Conservation (phyloP, 1,140 invertebrate genomes). For the Mylabris phalerata region DNA sequence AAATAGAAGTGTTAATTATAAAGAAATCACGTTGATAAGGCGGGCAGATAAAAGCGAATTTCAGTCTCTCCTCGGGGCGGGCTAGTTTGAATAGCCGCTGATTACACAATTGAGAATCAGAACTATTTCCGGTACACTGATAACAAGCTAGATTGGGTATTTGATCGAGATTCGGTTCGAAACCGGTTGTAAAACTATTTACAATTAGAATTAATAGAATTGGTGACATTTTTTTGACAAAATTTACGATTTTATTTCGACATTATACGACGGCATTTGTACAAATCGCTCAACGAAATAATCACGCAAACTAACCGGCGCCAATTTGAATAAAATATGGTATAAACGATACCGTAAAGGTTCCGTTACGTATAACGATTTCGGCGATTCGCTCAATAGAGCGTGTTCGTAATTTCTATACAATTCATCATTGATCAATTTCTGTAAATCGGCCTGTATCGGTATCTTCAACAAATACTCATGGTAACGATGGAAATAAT, state of each 20-base stretch:
- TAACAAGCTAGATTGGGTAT: conserved; percentile 8
- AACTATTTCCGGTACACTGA: conserved; percentile 13
- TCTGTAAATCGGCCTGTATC: conserved; percentile 33
- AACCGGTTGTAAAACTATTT: background rate
- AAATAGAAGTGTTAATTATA: background rate
- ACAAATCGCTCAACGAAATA: conserved; percentile 49
- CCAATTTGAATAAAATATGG: conserved; percentile 46
- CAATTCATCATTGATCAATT: conserved; percentile 44
- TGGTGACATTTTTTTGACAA: background rate
- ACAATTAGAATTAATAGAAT: background rate
- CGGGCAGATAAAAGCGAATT: conserved; percentile 17
- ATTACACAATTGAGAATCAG: conserved; percentile 15
- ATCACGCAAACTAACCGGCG: conserved; percentile 47
- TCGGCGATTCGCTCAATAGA: conserved; percentile 46
- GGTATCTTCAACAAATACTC: conserved; percentile 46
- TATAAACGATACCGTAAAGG: conserved; percentile 46
- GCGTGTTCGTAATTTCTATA: conserved; percentile 49
- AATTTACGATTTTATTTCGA: background rate
- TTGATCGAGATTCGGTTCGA: background rate
- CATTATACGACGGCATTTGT: conserved; percentile 42
- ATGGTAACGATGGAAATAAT: conserved; percentile 51
- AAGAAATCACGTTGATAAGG: conserved; percentile 2
- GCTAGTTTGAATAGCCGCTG: conserved; percentile 10
- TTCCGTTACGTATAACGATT: conserved; percentile 49
- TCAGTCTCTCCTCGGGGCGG: conserved; percentile 4